Evolutionary conservation across 1,140 invertebrate species (phyloP).

Genomic region (Cyclargus thomasi): DNA sequence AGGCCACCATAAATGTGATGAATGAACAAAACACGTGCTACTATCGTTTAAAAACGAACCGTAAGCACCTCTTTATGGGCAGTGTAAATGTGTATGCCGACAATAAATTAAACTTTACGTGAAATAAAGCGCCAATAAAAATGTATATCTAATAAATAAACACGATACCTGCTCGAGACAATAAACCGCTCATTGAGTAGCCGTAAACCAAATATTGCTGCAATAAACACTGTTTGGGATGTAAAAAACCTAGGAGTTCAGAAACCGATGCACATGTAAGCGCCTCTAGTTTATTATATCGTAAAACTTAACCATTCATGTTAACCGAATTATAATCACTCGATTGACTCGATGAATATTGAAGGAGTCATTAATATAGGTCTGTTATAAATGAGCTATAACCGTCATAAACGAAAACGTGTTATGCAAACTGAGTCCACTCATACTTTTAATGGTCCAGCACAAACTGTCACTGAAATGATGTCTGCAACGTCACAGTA

Average conservation of each 20-base stretch:
- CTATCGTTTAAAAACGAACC: constrained; percentile 70
- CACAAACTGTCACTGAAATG: neutral
- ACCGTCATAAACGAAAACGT: neutral
- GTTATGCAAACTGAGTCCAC: neutral
- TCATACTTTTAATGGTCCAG: neutral
- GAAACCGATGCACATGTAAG: constrained; percentile 35
- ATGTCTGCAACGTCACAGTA: constrained; percentile 32
- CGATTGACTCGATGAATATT: constrained; percentile 65
- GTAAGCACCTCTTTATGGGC: constrained; percentile 72
- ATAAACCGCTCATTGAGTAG: constrained; percentile 69
- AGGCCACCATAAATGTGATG: constrained; percentile 72
- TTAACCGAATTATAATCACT: constrained; percentile 61
- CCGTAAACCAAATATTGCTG: constrained; percentile 72
- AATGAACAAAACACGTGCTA: constrained; percentile 73
- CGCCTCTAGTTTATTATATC: constrained; percentile 58
- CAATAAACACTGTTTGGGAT: constrained; percentile 70
- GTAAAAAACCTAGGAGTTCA: constrained; percentile 56
- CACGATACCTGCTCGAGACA: constrained; percentile 72
- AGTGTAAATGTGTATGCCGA: constrained; percentile 71
- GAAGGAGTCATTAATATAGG: constrained; percentile 22
- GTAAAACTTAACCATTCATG: constrained; percentile 61
- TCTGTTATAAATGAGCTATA: neutral
- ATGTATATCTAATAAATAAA: constrained; percentile 76
- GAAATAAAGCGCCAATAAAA: constrained; percentile 74
- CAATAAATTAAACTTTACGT: constrained; percentile 74